phyloP scores from a whole-genome alignment of 2,888 invertebrate genomes.

The Trachelus tabidus region DNA sequence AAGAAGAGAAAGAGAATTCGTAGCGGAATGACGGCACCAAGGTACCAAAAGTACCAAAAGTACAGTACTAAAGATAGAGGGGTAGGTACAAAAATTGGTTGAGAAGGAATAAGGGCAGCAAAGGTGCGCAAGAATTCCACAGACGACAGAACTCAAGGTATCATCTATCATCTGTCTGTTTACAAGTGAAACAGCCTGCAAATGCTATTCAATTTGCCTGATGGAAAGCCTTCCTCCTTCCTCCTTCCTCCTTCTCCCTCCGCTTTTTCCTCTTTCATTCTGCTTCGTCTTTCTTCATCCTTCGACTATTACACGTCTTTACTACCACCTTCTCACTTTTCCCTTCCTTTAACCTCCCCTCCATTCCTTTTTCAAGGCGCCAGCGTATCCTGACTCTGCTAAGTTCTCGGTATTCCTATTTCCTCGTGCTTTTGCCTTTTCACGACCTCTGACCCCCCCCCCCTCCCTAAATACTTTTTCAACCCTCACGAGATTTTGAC shows the following conservation, averaged over 20 bases:
- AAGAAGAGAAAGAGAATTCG: not conserved
- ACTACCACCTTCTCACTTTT: constrained; percentile 18
- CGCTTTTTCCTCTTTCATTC: constrained; percentile 9
- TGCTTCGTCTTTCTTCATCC: not conserved
- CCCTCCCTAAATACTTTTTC: constrained; percentile 9
- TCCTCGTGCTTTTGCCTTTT: constrained; percentile 22
- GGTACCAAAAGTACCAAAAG: not conserved
- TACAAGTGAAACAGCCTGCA: constrained; percentile 19
- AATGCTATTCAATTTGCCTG: constrained; percentile 22
- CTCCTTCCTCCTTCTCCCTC: constrained; percentile 11
- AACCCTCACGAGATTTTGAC: not conserved
- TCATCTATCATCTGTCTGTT: constrained; percentile 48
- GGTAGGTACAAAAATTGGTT: not conserved
- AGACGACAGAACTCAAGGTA: constrained; percentile 27
- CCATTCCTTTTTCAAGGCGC: not conserved
- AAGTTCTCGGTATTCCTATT: constrained; percentile 18
- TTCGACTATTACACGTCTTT: constrained; percentile 10
- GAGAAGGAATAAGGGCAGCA: not conserved
- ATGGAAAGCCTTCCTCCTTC: constrained; percentile 35
- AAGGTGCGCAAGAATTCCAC: constrained; percentile 1
- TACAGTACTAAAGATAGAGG: not conserved
- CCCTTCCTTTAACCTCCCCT: constrained; percentile 5
- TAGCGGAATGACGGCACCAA: not conserved
- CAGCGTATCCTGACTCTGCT: not conserved
- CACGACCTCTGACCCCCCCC: constrained; percentile 25